phyloP scores from a whole-genome alignment of 92 coral and sea anemone genomes.

The Palythoa caribaeorum region DNA sequence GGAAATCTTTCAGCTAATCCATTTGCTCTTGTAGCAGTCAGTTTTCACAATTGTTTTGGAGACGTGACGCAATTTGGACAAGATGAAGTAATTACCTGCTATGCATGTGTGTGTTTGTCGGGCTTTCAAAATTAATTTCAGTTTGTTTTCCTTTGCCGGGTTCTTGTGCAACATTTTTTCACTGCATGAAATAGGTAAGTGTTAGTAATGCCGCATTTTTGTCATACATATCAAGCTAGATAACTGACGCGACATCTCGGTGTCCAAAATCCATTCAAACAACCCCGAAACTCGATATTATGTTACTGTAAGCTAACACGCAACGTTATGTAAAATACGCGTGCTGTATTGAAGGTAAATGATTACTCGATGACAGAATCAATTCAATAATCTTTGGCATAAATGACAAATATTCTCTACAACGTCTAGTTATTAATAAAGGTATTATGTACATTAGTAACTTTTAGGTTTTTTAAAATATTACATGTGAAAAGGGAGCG shows the following conservation, averaged over 20 bases:
- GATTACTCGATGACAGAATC: slow-evolving; percentile 29
- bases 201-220: neutral
- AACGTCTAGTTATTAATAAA: neutral
- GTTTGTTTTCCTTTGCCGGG: slow-evolving; percentile 31
- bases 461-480: neutral
- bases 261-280: too few relatives aligned
- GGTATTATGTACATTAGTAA: slow-evolving; percentile 3
- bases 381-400: slow-evolving; percentile 9
- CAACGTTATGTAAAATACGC: slow-evolving; percentile 10
- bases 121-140: slow-evolving; percentile 16
- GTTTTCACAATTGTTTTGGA: neutral
- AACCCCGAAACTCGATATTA: neutral
- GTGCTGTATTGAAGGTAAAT: slow-evolving; percentile 5
- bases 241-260: too few relatives aligned
- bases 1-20: slow-evolving; percentile 4
- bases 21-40: neutral
- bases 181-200: neutral
- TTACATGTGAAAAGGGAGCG: neutral
- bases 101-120: slow-evolving; percentile 7
- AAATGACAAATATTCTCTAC: neutral
- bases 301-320: neutral
- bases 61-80: slow-evolving; percentile 27
- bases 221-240: neutral
- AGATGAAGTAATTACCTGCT: slow-evolving; percentile 12
- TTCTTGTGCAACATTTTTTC: slow-evolving; percentile 3